Evolutionary conservation across 2,797 vertebrate genomes (phyloP).

Genomic region (Hippoglossus hippoglossus): DNA sequence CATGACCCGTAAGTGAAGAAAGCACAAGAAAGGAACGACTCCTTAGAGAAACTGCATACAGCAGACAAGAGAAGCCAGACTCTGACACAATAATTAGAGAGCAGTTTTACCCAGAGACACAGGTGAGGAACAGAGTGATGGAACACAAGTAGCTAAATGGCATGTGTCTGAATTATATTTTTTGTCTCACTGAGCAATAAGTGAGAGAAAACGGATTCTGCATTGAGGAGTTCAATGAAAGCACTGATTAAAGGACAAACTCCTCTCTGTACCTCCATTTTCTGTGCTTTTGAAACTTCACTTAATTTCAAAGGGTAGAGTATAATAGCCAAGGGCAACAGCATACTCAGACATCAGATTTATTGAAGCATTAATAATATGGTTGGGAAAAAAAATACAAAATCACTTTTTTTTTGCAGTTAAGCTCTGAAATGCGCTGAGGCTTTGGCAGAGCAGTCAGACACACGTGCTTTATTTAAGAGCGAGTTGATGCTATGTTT

Average conservation of each 20-base stretch:
- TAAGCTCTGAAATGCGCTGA: conserved; percentile 44
- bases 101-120: conserved; percentile 31
- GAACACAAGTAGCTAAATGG: conserved; percentile 56
- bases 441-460: conserved; percentile 49
- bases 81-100: conserved; percentile 51
- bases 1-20: conserved; percentile 3
- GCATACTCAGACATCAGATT: conserved; percentile 63
- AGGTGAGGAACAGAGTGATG: conserved; percentile 29
- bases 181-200: conserved; percentile 52
- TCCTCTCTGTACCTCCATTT: conserved; percentile 56
- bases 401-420: conserved; percentile 44
- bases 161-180: conserved; percentile 57
- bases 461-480: conserved; percentile 21
- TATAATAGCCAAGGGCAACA: conserved; percentile 72
- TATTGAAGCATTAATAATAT: conserved; percentile 59
- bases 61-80: not conserved
- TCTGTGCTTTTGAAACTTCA: conserved; percentile 65
- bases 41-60: not conserved
- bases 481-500: conserved; percentile 22
- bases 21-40: not conserved
- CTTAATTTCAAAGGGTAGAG: conserved; percentile 65
- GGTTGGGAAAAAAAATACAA: conserved; percentile 39
- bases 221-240: conserved; percentile 65
- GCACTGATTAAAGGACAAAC: conserved; percentile 65
- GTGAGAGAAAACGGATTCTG: conserved; percentile 53